These are phyloP conservation scores for Ellobius talpinus DNA, from an alignment of 2,113 vertebrate genomes.

Conservation along the genomic window DNA sequence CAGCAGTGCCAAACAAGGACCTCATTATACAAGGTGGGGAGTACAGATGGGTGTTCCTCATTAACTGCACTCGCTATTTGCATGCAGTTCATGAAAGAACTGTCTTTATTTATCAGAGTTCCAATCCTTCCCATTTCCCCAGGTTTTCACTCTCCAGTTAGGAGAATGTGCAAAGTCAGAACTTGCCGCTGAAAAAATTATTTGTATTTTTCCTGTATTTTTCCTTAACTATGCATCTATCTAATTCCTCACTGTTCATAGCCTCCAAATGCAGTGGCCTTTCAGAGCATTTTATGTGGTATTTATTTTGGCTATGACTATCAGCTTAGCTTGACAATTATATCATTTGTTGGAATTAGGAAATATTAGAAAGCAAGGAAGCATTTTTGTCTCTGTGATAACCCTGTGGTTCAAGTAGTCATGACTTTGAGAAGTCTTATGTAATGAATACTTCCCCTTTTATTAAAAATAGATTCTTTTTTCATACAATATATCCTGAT, in stretches of 20 bases:
- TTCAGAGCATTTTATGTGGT: neutral
- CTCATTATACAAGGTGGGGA: neutral
- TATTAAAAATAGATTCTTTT: neutral
- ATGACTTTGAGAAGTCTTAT: conserved; percentile 8
- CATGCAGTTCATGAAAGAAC: neutral
- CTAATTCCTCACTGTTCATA: neutral
- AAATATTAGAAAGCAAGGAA: neutral
- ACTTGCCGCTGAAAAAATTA: neutral
- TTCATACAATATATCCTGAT: neutral
- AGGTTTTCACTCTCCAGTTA: neutral
- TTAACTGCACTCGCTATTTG: neutral
- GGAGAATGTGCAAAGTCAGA: neutral
- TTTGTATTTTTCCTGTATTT: conserved; percentile 1
- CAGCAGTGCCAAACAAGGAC: neutral
- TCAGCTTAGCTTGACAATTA: neutral
- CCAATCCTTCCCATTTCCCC: neutral
- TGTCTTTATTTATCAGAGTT: neutral
- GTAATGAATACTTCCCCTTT: neutral
- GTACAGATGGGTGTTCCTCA: neutral
- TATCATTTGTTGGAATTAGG: conserved; percentile 13
- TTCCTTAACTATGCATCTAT: neutral
- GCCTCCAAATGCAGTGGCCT: neutral
- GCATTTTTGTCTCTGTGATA: neutral
- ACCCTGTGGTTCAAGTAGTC: neutral
- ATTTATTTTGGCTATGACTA: neutral